Percentiles rank a stretch among this genome's conserved stretches.
phyloP scores from a whole-genome alignment of 2,888 invertebrate genomes.

The Calameuta idolon region DNA sequence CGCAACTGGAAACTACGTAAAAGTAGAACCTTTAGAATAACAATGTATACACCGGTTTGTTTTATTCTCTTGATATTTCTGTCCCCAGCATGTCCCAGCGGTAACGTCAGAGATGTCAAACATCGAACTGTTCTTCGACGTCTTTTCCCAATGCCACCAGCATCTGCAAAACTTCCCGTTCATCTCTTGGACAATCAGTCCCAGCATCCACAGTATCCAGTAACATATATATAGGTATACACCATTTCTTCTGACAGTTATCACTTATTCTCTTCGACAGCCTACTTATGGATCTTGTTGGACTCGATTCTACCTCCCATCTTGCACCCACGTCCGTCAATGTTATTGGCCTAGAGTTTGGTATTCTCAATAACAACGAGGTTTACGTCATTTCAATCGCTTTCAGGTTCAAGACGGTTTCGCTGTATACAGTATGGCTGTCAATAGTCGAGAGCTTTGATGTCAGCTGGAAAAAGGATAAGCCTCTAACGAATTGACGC shows the following conservation, averaged over 20 bases:
- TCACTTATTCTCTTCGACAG: not conserved
- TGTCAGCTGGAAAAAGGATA: not conserved
- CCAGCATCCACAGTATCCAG: not conserved
- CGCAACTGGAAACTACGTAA: not conserved
- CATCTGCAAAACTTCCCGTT: conserved; percentile 8
- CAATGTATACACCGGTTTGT: not conserved
- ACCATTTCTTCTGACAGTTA: not conserved
- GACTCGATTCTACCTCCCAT: not conserved
- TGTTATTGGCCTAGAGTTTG: not conserved
- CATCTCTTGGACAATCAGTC: not conserved
- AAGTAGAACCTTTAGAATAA: not conserved
- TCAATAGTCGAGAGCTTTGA: not conserved
- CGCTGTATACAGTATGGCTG: not conserved
- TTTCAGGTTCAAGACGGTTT: not conserved
- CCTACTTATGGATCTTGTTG: not conserved
- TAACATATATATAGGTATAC: not conserved
- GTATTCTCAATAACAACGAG: not conserved
- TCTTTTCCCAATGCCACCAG: conserved; percentile 18
- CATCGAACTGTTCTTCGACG: conserved; percentile 16
- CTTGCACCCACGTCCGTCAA: not conserved
- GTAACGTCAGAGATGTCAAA: conserved; percentile 10
- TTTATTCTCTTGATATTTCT: too few species aligned
- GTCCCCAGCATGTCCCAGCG: not conserved
- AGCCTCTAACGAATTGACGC: not conserved
- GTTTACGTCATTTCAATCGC: not conserved